Conservation (phyloP, 2,888 invertebrate genomes). For the Shargacucullia verbasci region DNA sequence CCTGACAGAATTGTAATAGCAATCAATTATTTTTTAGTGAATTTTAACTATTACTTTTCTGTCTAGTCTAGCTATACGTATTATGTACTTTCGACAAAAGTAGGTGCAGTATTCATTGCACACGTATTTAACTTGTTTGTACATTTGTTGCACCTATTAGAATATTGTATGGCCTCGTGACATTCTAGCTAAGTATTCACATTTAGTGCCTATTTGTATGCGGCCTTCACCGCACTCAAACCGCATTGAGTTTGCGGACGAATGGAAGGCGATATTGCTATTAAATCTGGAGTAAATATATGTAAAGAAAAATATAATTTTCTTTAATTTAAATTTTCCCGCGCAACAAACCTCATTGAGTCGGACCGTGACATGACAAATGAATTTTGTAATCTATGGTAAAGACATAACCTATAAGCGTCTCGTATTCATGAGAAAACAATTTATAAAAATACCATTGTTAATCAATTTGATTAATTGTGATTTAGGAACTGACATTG, state of each 20-base stretch:
- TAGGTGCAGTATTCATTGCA: not conserved
- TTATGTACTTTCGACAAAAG: not conserved
- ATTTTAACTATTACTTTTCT: not conserved
- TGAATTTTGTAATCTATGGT: too few relatives aligned
- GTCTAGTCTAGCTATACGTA: not conserved
- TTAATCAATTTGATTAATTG: too few relatives aligned
- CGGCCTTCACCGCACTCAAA: slow-evolving; percentile 25
- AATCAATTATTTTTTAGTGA: slow-evolving; percentile 10
- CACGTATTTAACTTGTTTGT: not conserved
- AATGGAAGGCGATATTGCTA: slow-evolving; percentile 25
- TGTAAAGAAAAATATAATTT: too few relatives aligned
- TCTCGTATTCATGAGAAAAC: too few relatives aligned
- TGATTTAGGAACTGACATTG: too few relatives aligned
- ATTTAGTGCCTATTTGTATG: not conserved
- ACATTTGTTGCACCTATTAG: not conserved
- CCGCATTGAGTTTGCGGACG: slow-evolving; percentile 25
- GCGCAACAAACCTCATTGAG: too few relatives aligned
- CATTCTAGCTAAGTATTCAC: slow-evolving; percentile 1
- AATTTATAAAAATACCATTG: too few relatives aligned
- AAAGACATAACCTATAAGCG: too few relatives aligned
- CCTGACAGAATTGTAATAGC: slow-evolving; percentile 30
- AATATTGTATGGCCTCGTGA: not conserved
- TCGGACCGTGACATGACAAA: too few relatives aligned
- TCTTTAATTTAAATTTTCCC: too few relatives aligned
- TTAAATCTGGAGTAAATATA: not conserved